Evolutionary conservation across 2,113 vertebrate species (phyloP), one percentile per base, ranked within the genome.

Genomic region (Eleginops maclovinus): DNA sequence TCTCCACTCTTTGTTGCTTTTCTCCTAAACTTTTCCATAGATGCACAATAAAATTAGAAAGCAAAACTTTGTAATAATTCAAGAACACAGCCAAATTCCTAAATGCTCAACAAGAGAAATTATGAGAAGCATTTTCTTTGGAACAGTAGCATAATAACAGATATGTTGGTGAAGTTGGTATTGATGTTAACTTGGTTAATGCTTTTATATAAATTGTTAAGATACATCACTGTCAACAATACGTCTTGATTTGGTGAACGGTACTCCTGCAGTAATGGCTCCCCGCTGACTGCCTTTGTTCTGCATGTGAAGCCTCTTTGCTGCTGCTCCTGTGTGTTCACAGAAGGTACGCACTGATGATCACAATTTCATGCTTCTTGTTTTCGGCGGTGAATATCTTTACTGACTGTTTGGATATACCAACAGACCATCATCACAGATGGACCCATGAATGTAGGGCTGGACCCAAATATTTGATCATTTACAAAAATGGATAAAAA

Each of bases 221-320:
- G 56, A 74, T 67, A 74, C 41, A 40, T 66, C 44, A 41, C 71
- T 79, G 79, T 64, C 76, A 83, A 79, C 59, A 75, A 78, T 75
- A 28, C 40, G 63, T 71, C 61, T 81, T 79, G 43, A 78, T 77
- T 82, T 67, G 59, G 58, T 72, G 47, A 41, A 75, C 68, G 44
- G 51, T 53, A 9, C 64, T 64, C 53, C 31, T 53, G 62, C 62
- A 75, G 56, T 72, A 73, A 77, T 54, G 22, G 64, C 49, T 79
- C 72, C 51, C 72, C 60, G 51, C 62, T 71, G 63, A 50, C 70
- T 46, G 53, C 66, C 15, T 68, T 49, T 69, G 50, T n/a, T 14
- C 55, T 58, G 43, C 68, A 79, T 66, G 44, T 70, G 69, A 85
- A 79, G 76, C 21, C 63, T 69, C 59, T 81, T 8, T 36, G 31